Evolutionary conservation across 2,888 invertebrate genomes (phyloP).

Genomic region (Hypena proboscidalis): DNA sequence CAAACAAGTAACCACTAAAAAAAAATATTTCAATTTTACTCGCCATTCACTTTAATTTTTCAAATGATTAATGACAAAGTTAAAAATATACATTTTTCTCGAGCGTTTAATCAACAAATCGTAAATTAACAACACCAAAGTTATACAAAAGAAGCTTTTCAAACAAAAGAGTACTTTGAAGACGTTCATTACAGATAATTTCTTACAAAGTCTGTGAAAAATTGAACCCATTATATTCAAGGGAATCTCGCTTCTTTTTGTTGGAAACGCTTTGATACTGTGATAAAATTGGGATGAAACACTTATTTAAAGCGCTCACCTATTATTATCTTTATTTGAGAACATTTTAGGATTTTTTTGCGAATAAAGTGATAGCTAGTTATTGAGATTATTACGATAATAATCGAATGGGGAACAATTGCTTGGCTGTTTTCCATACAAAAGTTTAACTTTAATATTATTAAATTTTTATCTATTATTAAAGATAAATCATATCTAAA

Average conservation of each 20-base stretch:
- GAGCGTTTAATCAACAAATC: constrained; percentile 28
- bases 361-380: too few relatives aligned
- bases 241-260: constrained; percentile 16
- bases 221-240: constrained; percentile 36
- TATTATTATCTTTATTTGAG: constrained; percentile 7
- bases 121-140: constrained; percentile 24
- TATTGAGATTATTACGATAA: too few relatives aligned
- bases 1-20: too few relatives aligned
- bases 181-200: constrained; percentile 37
- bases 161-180: constrained; percentile 26
- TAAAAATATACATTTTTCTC: not conserved
- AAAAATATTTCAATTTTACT: too few relatives aligned
- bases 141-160: constrained; percentile 19
- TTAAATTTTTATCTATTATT: too few relatives aligned
- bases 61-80: not conserved
- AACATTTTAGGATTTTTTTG: too few relatives aligned
- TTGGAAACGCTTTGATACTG: constrained; percentile 36
- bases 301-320: constrained; percentile 18
- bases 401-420: too few relatives aligned
- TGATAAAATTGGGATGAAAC: constrained; percentile 26
- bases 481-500: too few relatives aligned
- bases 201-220: constrained; percentile 35
- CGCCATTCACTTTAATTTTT: too few relatives aligned
- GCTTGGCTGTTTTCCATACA: too few relatives aligned
- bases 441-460: too few relatives aligned